Evolutionary conservation across 2,113 vertebrate species (phyloP), one percentile per base, ranked within the genome.

Genomic region (Castor canadensis): DNA sequence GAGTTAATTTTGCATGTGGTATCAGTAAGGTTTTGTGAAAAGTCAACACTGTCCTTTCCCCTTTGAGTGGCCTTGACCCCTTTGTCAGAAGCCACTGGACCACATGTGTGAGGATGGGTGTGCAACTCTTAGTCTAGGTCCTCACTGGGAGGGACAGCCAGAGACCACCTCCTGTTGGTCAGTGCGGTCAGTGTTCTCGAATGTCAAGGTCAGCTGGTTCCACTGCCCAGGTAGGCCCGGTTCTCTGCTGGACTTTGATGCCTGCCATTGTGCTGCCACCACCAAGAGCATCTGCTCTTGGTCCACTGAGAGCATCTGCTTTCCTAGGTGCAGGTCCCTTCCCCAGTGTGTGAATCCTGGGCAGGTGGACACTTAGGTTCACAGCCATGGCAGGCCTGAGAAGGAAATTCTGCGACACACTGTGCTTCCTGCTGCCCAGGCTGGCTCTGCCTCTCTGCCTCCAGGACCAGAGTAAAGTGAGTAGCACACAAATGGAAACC

Each of bases 381-480:
- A 22, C 6, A 2, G 89, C 56, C 49, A 2, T 17, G 66, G 26
- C n/a, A 47, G 62, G 24, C 72, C 30, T 32, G 35, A 32, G 52
- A 6, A 43, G 4, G 28, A 16, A 49, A 3, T 52, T 38, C 16
- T 22, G 67, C 82, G 22, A 38, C 0, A 1, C 32, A 0, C 30
- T 24, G 22, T 40, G 47, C 28, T 15, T n/a, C 35, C 11, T 38
- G 1, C 6, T 30, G 38, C 32, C 75, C 26, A 40, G 35, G 19
- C 45, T 19, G 1, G 54, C 32, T 58, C 64, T 32, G n/a, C n/a
- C 11, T 9, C 5, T 0, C 1, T 1, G 2, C 22, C 17, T 10
- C 22, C 3, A 12, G 58, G 35, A 66, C 22, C 3, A 0, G 9
- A 8, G 54, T n/a, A n/a, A n/a, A n/a, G n/a, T n/a, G n/a, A n/a